These are phyloP conservation scores for Sturnira hondurensis DNA, from an alignment of 2,113 vertebrate species.

Conservation along the genomic window DNA sequence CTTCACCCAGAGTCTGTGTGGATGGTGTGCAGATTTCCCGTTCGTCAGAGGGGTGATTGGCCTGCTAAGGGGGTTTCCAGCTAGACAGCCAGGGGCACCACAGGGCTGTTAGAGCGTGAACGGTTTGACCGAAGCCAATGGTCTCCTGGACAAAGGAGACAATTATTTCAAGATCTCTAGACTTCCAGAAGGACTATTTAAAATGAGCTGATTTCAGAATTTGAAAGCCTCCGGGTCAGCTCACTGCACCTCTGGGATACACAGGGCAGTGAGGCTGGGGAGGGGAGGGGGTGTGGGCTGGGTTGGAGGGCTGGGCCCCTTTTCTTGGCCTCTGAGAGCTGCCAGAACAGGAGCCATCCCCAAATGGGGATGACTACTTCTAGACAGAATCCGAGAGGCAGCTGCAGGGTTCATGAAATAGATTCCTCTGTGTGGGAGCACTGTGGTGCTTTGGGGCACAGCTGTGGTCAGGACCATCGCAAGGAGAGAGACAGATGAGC, in stretches of 20 bases:
- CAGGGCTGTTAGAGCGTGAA: background rate
- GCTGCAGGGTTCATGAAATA: background rate
- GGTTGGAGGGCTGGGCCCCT: background rate
- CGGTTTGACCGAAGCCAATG: background rate
- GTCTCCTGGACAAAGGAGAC: background rate
- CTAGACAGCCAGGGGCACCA: background rate
- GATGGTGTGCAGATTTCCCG: background rate
- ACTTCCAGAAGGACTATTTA: background rate
- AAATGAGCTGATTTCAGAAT: background rate
- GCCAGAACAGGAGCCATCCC: background rate
- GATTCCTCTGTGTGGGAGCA: background rate
- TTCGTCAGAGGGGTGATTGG: background rate
- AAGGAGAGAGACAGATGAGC: background rate
- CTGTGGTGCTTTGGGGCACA: background rate
- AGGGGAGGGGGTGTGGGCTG: background rate
- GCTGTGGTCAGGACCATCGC: background rate
- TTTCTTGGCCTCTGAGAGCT: background rate
- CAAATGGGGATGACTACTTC: background rate
- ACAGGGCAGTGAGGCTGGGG: background rate
- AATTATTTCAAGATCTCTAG: background rate
- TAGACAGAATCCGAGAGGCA: background rate
- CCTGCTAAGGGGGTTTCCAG: background rate
- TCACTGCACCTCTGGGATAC: background rate
- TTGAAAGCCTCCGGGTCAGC: background rate
- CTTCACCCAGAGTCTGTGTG: background rate